Percentiles rank a stretch among this genome's conserved stretches.
Evolutionary conservation across 2,888 invertebrate genomes (phyloP).

Genomic region (Sarcophaga variegata): DNA sequence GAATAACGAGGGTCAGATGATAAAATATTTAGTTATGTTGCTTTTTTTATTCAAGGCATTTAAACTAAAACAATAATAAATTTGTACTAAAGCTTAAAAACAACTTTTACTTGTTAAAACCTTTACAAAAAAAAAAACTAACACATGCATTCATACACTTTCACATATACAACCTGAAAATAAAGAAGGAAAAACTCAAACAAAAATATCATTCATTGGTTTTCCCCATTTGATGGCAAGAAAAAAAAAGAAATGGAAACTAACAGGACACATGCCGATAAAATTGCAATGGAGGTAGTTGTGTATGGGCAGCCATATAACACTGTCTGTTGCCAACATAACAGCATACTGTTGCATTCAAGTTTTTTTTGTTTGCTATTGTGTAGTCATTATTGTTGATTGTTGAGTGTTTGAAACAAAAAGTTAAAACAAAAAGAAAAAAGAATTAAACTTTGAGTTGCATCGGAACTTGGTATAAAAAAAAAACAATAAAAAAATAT

Average conservation of each 20-base stretch:
- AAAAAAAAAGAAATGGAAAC: not conserved
- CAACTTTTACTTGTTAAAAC: constrained; percentile 30
- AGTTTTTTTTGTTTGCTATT: not conserved
- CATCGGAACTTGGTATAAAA: constrained; percentile 34
- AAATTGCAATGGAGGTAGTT: not conserved
- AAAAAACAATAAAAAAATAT: not conserved
- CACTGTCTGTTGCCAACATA: not conserved
- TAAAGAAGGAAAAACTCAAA: constrained; percentile 16
- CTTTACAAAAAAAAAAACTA: constrained; percentile 24
- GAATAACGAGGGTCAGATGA: constrained; percentile 44
- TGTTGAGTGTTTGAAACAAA: constrained; percentile 11
- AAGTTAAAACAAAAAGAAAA: not conserved
- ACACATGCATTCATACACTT: not conserved
- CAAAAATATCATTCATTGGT: constrained; percentile 54
- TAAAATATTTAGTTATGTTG: constrained; percentile 11
- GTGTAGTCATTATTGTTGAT: constrained; percentile 2
- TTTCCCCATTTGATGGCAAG: not conserved
- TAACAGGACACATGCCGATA: no score
- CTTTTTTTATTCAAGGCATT: not conserved
- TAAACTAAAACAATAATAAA: constrained; percentile 20
- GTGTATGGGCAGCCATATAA: not conserved
- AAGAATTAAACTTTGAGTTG: constrained; percentile 24
- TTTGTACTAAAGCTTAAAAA: constrained; percentile 55
- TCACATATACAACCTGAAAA: not conserved
- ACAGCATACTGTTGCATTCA: constrained; percentile 34